Evolutionary conservation across 1,140 invertebrate species (phyloP).

Genomic region (Cecropterus lyciades): DNA sequence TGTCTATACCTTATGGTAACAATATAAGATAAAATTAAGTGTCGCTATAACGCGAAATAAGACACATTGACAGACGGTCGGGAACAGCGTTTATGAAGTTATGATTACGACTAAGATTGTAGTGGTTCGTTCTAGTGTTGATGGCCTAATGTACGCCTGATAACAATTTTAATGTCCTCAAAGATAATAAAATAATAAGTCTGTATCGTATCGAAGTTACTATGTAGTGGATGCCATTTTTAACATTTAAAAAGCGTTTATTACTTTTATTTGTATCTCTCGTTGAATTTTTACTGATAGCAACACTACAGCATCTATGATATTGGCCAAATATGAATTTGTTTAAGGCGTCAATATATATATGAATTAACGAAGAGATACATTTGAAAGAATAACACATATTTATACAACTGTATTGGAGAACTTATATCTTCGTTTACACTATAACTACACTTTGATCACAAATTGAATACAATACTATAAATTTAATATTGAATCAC

Average conservation of each 20-base stretch:
- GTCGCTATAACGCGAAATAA: not conserved
- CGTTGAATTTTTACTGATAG: not conserved
- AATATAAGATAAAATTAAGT: too few relatives aligned
- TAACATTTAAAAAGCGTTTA: not conserved
- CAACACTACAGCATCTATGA: not conserved
- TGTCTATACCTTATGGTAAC: too few relatives aligned
- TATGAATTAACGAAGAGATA: not conserved
- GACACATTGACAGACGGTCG: not conserved
- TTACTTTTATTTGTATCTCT: conserved; percentile 20
- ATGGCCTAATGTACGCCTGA: conserved; percentile 30
- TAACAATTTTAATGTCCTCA: conserved; percentile 23
- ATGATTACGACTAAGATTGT: conserved; percentile 9
- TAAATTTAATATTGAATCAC: conserved; percentile 7
- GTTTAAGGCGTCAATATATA: not conserved
- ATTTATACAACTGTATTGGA: conserved; percentile 1
- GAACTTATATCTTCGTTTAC: not conserved
- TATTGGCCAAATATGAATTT: not conserved
- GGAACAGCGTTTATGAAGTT: not conserved
- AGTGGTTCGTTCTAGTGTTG: conserved; percentile 27
- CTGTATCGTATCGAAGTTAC: conserved; percentile 15
- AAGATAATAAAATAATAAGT: conserved; percentile 22
- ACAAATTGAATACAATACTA: too few relatives aligned
- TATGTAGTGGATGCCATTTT: conserved; percentile 20
- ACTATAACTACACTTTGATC: not conserved
- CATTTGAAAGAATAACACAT: not conserved